Conservation (phyloP, 2,113 vertebrate genomes). For the Saccopteryx bilineata region DNA sequence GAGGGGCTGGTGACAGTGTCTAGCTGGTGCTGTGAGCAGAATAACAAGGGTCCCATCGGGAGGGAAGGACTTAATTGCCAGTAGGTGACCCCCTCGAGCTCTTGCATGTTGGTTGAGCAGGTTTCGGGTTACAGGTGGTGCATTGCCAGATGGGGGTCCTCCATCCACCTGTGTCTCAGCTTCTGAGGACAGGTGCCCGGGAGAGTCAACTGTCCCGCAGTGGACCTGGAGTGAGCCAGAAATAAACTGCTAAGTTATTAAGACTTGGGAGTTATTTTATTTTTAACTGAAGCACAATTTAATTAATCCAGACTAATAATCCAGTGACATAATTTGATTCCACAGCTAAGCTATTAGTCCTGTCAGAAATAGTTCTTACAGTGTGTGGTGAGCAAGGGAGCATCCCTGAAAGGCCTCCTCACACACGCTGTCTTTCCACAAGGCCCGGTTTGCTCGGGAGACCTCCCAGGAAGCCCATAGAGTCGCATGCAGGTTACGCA, state of each 20-base stretch:
- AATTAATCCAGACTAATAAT: neutral
- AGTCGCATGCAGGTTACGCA: neutral
- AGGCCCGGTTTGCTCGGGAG: neutral
- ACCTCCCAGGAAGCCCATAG: neutral
- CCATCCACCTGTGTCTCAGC: neutral
- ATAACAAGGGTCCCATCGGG: neutral
- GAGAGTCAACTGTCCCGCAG: neutral
- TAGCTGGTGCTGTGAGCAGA: neutral
- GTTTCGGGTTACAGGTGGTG: neutral
- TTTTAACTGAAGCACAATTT: neutral
- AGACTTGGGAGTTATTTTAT: neutral
- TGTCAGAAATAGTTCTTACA: conserved; percentile 2
- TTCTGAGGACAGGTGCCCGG: neutral
- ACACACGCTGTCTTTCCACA: neutral
- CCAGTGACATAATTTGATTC: neutral
- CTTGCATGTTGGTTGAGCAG: neutral
- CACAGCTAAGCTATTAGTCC: conserved; percentile 31
- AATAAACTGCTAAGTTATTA: neutral
- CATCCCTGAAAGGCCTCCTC: neutral
- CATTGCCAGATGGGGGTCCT: fast-evolving
- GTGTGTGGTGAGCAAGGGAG: neutral
- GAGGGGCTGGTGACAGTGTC: neutral
- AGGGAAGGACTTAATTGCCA: neutral
- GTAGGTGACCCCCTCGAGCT: neutral
- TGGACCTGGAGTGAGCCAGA: neutral